phyloP scores from a whole-genome alignment of 2,888 invertebrate species.

The Sphaerophoria rueppellii region DNA sequence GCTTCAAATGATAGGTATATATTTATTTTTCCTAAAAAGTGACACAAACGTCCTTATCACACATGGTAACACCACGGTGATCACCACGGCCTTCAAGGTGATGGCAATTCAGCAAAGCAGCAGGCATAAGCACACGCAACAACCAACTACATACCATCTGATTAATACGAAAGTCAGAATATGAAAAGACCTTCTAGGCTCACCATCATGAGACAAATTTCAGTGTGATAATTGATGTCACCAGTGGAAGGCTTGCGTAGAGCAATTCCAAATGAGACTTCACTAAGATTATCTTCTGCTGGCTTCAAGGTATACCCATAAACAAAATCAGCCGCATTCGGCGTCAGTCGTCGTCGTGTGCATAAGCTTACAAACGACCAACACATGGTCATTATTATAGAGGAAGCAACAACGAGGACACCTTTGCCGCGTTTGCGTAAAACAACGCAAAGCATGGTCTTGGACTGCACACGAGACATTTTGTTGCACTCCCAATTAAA shows the following conservation, averaged over 20 bases:
- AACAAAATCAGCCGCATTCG: conserved; percentile 59
- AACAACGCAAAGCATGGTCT: neutral
- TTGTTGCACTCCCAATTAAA: conserved; percentile 66
- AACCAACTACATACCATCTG: no score
- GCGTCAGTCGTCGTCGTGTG: neutral
- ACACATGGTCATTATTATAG: neutral
- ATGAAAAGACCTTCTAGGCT: conserved; percentile 26
- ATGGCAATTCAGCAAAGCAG: no score
- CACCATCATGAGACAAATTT: conserved; percentile 65
- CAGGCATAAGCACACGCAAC: no score
- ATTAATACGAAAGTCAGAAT: no score
- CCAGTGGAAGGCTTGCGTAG: conserved; percentile 66
- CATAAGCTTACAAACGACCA: neutral
- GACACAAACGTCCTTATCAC: no score
- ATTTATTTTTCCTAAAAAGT: no score
- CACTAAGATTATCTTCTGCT: conserved; percentile 70
- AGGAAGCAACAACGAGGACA: neutral
- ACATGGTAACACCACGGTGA: no score
- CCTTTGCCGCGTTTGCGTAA: neutral
- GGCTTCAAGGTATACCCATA: conserved; percentile 57
- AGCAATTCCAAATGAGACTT: conserved; percentile 71
- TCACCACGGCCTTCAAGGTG: no score
- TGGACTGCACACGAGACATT: neutral
- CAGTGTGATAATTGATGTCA: conserved; percentile 71
- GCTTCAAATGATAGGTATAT: no score